These are phyloP conservation scores for Danaus melanippus DNA, from an alignment of 1,140 invertebrate species.

Conservation along the genomic window DNA sequence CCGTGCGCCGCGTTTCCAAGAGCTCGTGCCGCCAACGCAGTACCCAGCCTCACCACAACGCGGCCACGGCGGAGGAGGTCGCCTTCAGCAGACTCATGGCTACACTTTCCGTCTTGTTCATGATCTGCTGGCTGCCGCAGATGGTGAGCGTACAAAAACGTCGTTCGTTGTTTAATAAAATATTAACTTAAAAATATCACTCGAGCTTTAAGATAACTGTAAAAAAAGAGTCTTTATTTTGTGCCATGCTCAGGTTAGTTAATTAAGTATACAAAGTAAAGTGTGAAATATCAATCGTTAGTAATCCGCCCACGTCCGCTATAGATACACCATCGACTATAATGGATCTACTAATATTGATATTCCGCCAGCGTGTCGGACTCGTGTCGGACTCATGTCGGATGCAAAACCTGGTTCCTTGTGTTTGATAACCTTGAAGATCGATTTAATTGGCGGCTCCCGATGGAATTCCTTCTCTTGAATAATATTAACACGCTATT, in stretches of 20 bases:
- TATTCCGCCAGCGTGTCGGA: slow-evolving; percentile 2
- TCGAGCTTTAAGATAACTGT: too few relatives aligned
- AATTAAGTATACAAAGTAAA: neutral
- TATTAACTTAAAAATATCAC: too few relatives aligned
- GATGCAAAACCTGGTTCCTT: slow-evolving; percentile 6
- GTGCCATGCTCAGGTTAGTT: neutral
- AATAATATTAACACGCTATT: neutral
- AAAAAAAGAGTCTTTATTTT: too few relatives aligned
- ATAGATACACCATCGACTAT: slow-evolving; percentile 12
- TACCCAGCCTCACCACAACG: slow-evolving; percentile 49
- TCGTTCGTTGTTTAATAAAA: too few relatives aligned
- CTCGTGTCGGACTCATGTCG: neutral
- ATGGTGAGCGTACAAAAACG: slow-evolving; percentile 75
- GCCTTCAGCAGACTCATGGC: slow-evolving; percentile 89
- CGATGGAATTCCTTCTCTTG: neutral
- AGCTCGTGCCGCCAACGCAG: slow-evolving; percentile 61
- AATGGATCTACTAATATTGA: slow-evolving; percentile 10
- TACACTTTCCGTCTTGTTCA: slow-evolving; percentile 84
- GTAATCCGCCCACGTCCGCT: neutral
- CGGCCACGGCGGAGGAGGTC: slow-evolving; percentile 83
- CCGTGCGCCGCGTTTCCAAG: slow-evolving; percentile 72
- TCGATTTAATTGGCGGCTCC: neutral
- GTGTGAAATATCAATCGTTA: neutral
- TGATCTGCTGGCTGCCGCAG: slow-evolving; percentile 89
- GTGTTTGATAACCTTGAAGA: slow-evolving; percentile 10